A percentile compares a stretch with the other conserved stretches of the same genome.
Conservation (phyloP, 1,140 invertebrate genomes). For the Drosophila auraria region DNA sequence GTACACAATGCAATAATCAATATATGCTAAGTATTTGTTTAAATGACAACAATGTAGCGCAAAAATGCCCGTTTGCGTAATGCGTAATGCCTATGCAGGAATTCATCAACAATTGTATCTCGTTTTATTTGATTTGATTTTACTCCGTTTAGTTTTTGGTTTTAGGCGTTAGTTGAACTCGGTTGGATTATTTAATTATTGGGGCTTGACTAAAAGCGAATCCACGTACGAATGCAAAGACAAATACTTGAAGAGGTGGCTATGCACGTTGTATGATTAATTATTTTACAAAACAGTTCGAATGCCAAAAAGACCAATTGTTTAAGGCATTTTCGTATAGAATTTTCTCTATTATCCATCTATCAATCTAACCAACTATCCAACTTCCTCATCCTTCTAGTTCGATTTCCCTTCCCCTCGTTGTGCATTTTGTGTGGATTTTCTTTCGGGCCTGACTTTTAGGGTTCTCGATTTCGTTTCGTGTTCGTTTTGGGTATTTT, state of each 20-base stretch:
- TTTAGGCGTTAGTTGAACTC: constrained; percentile 19
- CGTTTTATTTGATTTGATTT: constrained; percentile 56
- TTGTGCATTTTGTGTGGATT: constrained; percentile 57
- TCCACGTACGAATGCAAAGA: constrained; percentile 49
- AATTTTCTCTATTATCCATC: constrained; percentile 18
- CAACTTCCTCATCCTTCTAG: not conserved
- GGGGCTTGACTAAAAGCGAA: constrained; percentile 55
- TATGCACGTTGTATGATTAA: constrained; percentile 58
- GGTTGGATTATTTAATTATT: constrained; percentile 34
- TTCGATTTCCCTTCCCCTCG: constrained; percentile 24
- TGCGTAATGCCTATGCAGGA: constrained; percentile 43
- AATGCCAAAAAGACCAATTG: constrained; percentile 44
- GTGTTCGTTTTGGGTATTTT: constrained; percentile 1
- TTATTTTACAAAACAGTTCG: constrained; percentile 60
- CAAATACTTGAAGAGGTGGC: constrained; percentile 37
- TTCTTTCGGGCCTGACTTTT: constrained; percentile 10
- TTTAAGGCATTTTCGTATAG: constrained; percentile 55
- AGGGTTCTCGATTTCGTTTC: constrained; percentile 4
- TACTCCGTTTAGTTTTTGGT: constrained; percentile 24
- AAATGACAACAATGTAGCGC: constrained; percentile 74
- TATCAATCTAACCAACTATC: not conserved
- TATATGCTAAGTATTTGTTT: constrained; percentile 50
- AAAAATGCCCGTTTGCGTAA: constrained; percentile 51
- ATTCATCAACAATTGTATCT: constrained; percentile 53
- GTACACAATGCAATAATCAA: constrained; percentile 68